A percentile compares a stretch with the other conserved stretches of the same genome.
Evolutionary conservation across 2,797 vertebrate species (phyloP).

Genomic region (Paratrypauchen microcephalus): DNA sequence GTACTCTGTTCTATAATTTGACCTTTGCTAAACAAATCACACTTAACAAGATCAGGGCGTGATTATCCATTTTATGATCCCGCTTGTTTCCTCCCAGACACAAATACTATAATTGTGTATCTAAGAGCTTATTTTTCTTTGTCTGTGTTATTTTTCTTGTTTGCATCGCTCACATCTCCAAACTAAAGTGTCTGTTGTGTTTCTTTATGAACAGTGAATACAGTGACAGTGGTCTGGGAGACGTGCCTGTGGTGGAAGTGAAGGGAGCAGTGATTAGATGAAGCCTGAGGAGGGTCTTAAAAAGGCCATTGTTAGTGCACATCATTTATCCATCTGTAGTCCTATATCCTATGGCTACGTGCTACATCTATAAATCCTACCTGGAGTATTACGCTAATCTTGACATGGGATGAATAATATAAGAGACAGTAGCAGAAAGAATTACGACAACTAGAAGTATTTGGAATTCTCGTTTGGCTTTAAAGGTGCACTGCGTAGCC

Average conservation of each 20-base stretch:
- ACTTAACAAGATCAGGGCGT: conserved; percentile 8
- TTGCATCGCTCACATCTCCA: conserved; percentile 22
- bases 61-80: background rate
- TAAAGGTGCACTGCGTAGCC: too few species aligned
- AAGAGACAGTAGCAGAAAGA: background rate
- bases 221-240: conserved; percentile 41
- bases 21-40: conserved; percentile 2
- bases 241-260: conserved; percentile 37
- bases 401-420: background rate
- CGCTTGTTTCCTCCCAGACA: background rate
- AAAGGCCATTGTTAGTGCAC: conserved; percentile 50
- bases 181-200: conserved; percentile 49
- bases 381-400: conserved; percentile 28
- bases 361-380: conserved; percentile 22
- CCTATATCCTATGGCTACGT: conserved; percentile 31
- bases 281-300: conserved; percentile 58
- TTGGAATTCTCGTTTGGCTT: background rate
- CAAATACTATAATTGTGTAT: background rate
- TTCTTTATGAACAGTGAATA: conserved; percentile 37
- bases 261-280: conserved; percentile 33
- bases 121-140: background rate
- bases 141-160: background rate
- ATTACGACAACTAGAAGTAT: background rate
- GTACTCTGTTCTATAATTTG: background rate
- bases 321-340: conserved; percentile 56